Conservation (phyloP, 2,888 invertebrate genomes). For the Cataglyphis altisquamis region DNA sequence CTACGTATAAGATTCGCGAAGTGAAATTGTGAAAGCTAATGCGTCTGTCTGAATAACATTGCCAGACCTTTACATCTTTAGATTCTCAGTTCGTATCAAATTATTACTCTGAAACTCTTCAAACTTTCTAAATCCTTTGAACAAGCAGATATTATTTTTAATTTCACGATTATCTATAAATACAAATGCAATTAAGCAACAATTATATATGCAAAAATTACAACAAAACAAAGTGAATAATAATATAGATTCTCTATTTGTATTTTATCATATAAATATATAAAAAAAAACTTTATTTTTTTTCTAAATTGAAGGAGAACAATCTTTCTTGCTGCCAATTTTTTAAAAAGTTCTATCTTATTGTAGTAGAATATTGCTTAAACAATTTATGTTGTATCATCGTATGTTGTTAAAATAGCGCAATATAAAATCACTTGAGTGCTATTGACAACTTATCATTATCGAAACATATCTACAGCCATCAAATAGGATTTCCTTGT, state of each 20-base stretch:
- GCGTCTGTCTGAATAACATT: conserved; percentile 36
- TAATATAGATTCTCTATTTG: not conserved
- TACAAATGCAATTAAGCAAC: not conserved
- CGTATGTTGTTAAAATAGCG: not conserved
- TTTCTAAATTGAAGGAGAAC: not conserved
- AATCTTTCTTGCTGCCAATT: not conserved
- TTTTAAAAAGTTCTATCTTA: not conserved
- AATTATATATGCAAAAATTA: not conserved
- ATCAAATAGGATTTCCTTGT: conserved; percentile 48
- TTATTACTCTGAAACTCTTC: conserved; percentile 18
- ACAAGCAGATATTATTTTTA: conserved; percentile 7
- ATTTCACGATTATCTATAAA: not conserved
- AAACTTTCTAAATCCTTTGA: conserved; percentile 23
- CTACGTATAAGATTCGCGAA: conserved; percentile 35
- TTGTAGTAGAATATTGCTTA: conserved; percentile 14
- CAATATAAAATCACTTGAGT: conserved; percentile 30
- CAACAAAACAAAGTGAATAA: not conserved
- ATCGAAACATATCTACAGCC: conserved; percentile 29
- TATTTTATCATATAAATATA: not conserved
- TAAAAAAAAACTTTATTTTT: not conserved
- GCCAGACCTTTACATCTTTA: conserved; percentile 35
- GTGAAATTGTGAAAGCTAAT: conserved; percentile 44
- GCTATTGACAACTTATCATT: conserved; percentile 40
- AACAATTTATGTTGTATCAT: not conserved
- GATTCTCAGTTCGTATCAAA: conserved; percentile 28